Evolutionary conservation across 1,140 invertebrate species (phyloP), one percentile per base, ranked within the genome.

Genomic region (Bombus picipes): DNA sequence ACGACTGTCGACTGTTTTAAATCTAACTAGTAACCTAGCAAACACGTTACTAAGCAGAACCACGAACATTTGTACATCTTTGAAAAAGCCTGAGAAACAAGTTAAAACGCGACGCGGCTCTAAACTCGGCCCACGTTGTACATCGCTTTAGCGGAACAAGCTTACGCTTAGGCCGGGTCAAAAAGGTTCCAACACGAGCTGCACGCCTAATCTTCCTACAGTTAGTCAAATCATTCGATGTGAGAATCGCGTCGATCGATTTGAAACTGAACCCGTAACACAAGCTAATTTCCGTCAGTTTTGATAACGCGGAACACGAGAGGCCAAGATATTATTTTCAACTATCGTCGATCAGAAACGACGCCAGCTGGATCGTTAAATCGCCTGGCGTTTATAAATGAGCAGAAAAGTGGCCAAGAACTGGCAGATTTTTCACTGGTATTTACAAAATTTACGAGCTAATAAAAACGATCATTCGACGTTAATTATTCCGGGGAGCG

Each of bases 381-480:
- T 71, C 47, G 68, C 1, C 22, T 6, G 8, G 12, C 32, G 32
- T 70, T 53, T 53, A 68, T 18, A 53, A 47, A 1, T 25, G 34
- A 22, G 4, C 37, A 34, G 15, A 12, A 18, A 37, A 34, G 37
- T 12, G 10, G 34, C 47, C 28, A 57, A 9, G 25, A 59, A 10
- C 22, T 4, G 13, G 18, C 25, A 12, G 25, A 8, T 71, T 86
- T 79, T 68, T 68, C 32, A 72, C 62, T 13, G 68, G 39, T 81
- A 86, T 53, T 65, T 68, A 78, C 72, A 79, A 82, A 72, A 83
- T 83, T 79, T 80, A 87, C 65, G 86, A 72, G 34, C 73, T 41
- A 86, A 71, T 86, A 86, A 86, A 66, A 72, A 75, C 80, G 73
- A 86, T 86, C 81, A 66, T 86, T 86, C 73, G 25, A 65, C 65